Evolutionary conservation across 2,888 invertebrate species (phyloP).

Genomic region (Physocephala rufipes): DNA sequence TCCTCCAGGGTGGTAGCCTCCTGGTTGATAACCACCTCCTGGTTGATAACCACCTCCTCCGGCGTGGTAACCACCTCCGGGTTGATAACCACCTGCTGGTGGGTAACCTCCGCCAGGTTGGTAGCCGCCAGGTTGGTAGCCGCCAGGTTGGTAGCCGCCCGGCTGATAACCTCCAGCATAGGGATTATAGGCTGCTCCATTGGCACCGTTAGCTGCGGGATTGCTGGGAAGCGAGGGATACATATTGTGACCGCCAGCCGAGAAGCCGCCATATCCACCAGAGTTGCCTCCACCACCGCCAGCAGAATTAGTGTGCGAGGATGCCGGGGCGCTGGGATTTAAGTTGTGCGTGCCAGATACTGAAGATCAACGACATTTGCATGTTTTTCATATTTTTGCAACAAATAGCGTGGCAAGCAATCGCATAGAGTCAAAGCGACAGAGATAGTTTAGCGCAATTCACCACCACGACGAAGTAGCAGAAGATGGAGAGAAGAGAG

Average conservation of each 20-base stretch:
- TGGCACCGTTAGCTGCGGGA: constrained; percentile 48
- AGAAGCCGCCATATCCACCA: constrained; percentile 63
- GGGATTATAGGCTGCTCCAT: constrained; percentile 57
- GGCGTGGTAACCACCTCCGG: constrained; percentile 46
- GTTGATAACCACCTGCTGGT: constrained; percentile 54
- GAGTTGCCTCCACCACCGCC: constrained; percentile 48
- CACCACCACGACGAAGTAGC: constrained; percentile 33
- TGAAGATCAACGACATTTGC: constrained; percentile 5
- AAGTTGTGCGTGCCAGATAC: constrained; percentile 53
- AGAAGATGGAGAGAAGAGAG: constrained; percentile 7
- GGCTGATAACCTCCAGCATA: constrained; percentile 46
- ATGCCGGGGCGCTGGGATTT: constrained; percentile 54
- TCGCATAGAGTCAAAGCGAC: constrained; percentile 12
- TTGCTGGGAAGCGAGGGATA: constrained; percentile 57
- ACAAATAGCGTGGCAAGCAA: not conserved
- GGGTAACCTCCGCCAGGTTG: constrained; percentile 56
- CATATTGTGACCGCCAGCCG: constrained; percentile 61
- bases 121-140: constrained; percentile 59
- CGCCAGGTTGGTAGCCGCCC: constrained; percentile 43
- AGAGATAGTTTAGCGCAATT: constrained; percentile 15
- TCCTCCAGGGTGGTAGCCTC: constrained; percentile 42
- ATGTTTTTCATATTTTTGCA: not conserved
- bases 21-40: constrained; percentile 54
- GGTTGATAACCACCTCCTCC: constrained; percentile 50
- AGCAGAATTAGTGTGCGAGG: constrained; percentile 44